phyloP scores from a whole-genome alignment of 2,113 vertebrate genomes.

The Globicephala melas region DNA sequence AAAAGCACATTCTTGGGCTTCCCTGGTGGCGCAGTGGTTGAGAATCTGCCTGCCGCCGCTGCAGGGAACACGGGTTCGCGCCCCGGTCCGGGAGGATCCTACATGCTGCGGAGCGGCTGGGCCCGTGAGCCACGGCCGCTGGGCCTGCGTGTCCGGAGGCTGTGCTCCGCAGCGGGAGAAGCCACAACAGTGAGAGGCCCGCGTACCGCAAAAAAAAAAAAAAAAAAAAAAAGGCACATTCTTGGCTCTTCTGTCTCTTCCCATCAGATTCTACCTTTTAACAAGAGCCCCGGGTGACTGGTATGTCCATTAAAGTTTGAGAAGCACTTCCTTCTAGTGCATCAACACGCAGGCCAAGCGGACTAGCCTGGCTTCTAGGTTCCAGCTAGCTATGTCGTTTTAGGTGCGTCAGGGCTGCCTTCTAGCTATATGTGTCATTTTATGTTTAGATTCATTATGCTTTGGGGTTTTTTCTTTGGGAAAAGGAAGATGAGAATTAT shows the following conservation, averaged over 20 bases:
- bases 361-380: background rate
- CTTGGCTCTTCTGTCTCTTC: background rate
- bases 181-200: too few relatives aligned
- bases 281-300: background rate
- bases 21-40: too few relatives aligned
- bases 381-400: background rate
- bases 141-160: too few relatives aligned
- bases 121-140: too few relatives aligned
- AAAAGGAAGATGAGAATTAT: background rate
- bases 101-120: too few relatives aligned
- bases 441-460: background rate
- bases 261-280: background rate
- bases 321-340: background rate
- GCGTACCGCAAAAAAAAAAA: too few relatives aligned
- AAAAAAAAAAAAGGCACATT: background rate
- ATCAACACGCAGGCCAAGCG: background rate
- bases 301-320: background rate
- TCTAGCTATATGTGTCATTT: background rate
- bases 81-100: too few relatives aligned
- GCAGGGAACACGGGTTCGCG: too few relatives aligned
- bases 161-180: too few relatives aligned
- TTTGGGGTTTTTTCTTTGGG: slow-evolving; percentile 1
- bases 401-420: background rate
- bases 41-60: too few relatives aligned
- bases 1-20: background rate